These are phyloP conservation scores for Callocephalon fimbriatum DNA, from an alignment of 2,113 vertebrate genomes.

Conservation along the genomic window DNA sequence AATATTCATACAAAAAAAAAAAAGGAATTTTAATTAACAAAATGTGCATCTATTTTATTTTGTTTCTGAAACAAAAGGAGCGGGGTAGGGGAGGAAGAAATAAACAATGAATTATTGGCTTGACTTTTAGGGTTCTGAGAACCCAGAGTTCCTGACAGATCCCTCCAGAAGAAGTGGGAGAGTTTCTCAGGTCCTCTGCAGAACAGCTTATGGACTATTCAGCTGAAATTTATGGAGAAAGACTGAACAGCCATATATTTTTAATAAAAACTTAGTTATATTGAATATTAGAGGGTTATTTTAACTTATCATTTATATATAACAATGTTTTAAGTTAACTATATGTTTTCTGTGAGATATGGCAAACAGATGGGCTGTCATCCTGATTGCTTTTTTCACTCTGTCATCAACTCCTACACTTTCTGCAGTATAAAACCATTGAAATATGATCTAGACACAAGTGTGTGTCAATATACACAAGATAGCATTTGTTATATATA, in stretches of 20 bases:
- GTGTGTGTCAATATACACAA: neutral
- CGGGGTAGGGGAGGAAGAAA: neutral
- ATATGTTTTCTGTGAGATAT: neutral
- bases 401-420: neutral
- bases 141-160: neutral
- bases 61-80: slow-evolving; percentile 55
- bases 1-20: neutral
- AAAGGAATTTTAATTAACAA: slow-evolving; percentile 64
- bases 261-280: neutral
- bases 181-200: neutral
- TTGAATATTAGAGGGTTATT: neutral
- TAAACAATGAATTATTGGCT: neutral
- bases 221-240: neutral
- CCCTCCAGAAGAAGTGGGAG: neutral
- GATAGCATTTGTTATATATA: neutral
- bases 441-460: neutral
- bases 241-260: neutral
- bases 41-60: slow-evolving; percentile 52
- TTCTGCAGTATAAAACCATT: neutral
- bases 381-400: neutral
- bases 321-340: neutral
- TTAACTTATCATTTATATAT: neutral
- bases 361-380: neutral
- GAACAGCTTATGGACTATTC: neutral
- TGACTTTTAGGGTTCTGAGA: slow-evolving; percentile 20